Percentiles rank a stretch among this genome's conserved stretches.
phyloP scores from a whole-genome alignment of 1,140 invertebrate species.

The Stegodyphus dumicola region DNA sequence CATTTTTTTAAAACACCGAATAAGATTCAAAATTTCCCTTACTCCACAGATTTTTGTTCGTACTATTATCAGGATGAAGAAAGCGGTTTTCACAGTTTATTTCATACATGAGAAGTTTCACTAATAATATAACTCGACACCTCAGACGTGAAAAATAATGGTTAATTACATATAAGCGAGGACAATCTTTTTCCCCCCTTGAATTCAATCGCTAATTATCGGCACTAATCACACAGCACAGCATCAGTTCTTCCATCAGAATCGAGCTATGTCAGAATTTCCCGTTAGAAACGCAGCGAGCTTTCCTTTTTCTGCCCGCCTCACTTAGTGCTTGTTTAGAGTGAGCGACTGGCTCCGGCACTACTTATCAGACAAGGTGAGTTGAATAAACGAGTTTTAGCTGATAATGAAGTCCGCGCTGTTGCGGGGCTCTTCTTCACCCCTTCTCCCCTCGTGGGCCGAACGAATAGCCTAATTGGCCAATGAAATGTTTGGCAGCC shows the following conservation, averaged over 20 bases:
- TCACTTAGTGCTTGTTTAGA: conserved; percentile 17
- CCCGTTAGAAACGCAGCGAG: conserved; percentile 14
- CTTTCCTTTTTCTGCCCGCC: conserved; percentile 14
- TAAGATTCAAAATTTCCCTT: too few species aligned
- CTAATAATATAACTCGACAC: too few species aligned
- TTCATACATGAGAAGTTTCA: too few species aligned
- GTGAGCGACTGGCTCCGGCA: conserved; percentile 3
- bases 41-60: too few species aligned
- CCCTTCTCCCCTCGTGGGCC: conserved; percentile 40
- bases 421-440: conserved; percentile 36
- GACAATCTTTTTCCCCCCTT: too few species aligned
- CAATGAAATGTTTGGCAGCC: conserved; percentile 42
- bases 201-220: background rate
- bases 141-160: too few species aligned
- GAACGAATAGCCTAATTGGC: conserved; percentile 49
- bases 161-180: too few species aligned
- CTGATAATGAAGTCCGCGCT: conserved; percentile 51
- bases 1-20: too few species aligned
- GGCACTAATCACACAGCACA: background rate
- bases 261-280: background rate
- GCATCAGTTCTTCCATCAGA: background rate
- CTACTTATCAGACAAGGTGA: conserved; percentile 46
- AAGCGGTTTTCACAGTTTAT: too few species aligned
- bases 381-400: conserved; percentile 50
- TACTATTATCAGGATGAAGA: too few species aligned